phyloP scores from a whole-genome alignment of 2,113 vertebrate species.

The Oncorhynchus clarkii region DNA sequence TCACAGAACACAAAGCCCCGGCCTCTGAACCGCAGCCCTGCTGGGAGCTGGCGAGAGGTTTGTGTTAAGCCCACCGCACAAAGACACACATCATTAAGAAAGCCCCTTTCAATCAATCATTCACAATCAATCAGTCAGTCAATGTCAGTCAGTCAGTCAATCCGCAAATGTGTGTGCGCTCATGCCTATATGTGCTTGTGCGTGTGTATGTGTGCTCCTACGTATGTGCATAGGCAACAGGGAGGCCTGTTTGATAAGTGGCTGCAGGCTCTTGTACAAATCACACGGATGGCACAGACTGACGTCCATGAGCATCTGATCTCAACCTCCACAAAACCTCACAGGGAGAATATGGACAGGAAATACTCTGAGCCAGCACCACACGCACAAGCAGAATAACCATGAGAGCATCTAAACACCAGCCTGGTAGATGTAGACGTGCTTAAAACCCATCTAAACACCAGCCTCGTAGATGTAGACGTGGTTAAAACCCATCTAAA shows the following conservation, averaged over 20 bases:
- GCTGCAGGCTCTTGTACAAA: slow-evolving; percentile 42
- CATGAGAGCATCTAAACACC: neutral
- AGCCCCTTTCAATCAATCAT: slow-evolving; percentile 47
- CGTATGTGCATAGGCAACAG: slow-evolving; percentile 3
- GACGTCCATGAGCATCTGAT: slow-evolving; percentile 43
- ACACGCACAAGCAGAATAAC: slow-evolving; percentile 14
- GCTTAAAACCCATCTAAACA: too few relatives aligned
- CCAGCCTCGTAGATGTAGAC: too few relatives aligned
- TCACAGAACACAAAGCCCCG: slow-evolving; percentile 38
- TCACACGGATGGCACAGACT: slow-evolving; percentile 53
- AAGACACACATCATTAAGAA: slow-evolving; percentile 45
- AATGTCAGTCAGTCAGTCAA: slow-evolving; percentile 39
- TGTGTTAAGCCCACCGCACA: slow-evolving; percentile 46
- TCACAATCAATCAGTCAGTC: slow-evolving; percentile 38
- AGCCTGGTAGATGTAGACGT: too few relatives aligned
- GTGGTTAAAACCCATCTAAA: too few relatives aligned
- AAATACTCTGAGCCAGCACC: slow-evolving; percentile 20
- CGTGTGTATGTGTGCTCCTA: slow-evolving; percentile 11
- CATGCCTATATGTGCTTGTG: neutral
- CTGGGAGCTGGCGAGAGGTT: slow-evolving; percentile 30
- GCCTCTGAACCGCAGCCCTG: neutral
- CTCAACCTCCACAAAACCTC: slow-evolving; percentile 21
- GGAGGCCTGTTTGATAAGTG: slow-evolving; percentile 44
- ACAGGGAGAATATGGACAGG: slow-evolving; percentile 19
- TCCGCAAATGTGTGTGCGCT: neutral